Conservation (phyloP, 2,797 vertebrate species). For the Dicrostonyx torquatus region DNA sequence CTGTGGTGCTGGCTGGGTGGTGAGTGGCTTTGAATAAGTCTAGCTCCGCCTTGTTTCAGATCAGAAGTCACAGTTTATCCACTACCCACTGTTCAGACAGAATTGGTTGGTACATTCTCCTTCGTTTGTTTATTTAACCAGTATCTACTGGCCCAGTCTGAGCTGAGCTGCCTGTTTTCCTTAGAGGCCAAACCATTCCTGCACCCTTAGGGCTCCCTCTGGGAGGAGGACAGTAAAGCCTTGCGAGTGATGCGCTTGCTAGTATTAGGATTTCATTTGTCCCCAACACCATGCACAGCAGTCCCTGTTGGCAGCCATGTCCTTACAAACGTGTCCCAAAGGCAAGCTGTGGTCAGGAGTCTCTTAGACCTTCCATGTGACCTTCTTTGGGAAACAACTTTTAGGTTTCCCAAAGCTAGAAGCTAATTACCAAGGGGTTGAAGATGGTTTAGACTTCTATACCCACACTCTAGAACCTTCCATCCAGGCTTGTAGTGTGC, state of each 20-base stretch:
- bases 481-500: background rate
- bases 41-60: background rate
- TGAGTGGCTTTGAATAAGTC: background rate
- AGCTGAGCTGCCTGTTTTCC: background rate
- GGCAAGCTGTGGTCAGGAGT: background rate
- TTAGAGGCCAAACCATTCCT: background rate
- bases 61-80: background rate
- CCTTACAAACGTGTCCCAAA: background rate
- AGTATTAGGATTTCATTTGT: accelerated
- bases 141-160: background rate
- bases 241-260: too few relatives aligned
- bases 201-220: background rate
- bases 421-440: accelerated
- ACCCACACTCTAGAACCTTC: background rate
- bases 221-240: background rate
- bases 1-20: background rate
- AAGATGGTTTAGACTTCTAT: background rate
- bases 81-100: background rate
- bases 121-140: background rate
- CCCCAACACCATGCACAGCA: accelerated
- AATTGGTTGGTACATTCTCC: background rate
- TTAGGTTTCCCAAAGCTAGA: background rate
- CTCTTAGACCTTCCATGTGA: too few relatives aligned
- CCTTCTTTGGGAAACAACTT: background rate
- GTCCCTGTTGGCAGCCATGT: background rate